These are phyloP conservation scores for Cossypha dichroa DNA, from an alignment of 2,797 vertebrate species.

Conservation along the genomic window DNA sequence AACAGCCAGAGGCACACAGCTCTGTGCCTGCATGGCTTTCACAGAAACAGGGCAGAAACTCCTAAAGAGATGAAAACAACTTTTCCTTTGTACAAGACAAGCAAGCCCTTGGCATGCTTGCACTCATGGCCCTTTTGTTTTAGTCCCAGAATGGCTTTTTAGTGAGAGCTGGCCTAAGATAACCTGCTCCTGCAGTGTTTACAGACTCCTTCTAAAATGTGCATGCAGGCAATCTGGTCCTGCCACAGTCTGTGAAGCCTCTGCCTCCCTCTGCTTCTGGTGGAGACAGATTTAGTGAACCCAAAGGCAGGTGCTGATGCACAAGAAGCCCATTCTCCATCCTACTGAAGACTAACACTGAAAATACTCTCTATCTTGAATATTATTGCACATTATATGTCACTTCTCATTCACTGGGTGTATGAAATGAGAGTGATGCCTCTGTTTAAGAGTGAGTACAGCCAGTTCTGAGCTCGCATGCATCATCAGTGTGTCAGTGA, in stretches of 20 bases:
- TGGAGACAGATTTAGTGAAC: background rate
- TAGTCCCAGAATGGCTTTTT: background rate
- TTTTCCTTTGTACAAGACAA: background rate
- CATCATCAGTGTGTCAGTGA: background rate
- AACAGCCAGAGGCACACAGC: background rate
- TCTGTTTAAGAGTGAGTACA: background rate
- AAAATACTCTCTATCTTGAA: background rate
- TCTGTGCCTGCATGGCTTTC: background rate
- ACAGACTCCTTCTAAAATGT: background rate
- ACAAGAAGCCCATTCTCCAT: background rate
- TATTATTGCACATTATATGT: background rate
- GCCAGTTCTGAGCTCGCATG: background rate
- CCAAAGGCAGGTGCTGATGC: background rate
- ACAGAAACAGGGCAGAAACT: background rate
- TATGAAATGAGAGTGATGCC: background rate
- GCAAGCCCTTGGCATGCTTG: background rate
- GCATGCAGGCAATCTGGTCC: background rate
- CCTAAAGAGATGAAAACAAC: background rate
- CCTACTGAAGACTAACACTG: background rate
- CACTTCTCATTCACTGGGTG: background rate
- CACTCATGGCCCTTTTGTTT: constrained; percentile 12
- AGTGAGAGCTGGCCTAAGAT: constrained; percentile 22
- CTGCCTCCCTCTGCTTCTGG: background rate
- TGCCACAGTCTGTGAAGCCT: background rate
- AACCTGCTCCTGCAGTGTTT: background rate